Evolutionary conservation across 2,888 invertebrate genomes (phyloP).

Genomic region (Euphydryas editha): DNA sequence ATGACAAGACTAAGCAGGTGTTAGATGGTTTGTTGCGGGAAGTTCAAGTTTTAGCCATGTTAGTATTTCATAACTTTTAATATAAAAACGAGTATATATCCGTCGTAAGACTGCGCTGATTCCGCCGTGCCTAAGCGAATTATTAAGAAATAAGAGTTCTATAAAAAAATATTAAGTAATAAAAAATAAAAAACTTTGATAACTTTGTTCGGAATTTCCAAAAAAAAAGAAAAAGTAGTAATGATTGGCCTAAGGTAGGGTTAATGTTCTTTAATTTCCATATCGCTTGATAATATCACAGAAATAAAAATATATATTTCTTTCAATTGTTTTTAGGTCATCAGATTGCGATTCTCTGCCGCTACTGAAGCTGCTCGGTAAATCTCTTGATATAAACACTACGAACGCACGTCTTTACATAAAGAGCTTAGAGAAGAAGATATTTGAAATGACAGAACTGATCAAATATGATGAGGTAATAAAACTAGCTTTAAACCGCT

Average conservation of each 20-base stretch:
- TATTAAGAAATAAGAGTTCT: too few species aligned
- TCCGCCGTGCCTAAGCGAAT: too few species aligned
- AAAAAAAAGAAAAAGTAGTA: too few species aligned
- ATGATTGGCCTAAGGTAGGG: too few species aligned
- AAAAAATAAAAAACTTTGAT: too few species aligned
- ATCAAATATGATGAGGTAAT: conserved; percentile 81
- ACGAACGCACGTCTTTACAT: conserved; percentile 92
- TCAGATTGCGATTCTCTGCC: conserved; percentile 90
- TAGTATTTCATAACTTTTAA: conserved; percentile 40
- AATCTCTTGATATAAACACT: conserved; percentile 87
- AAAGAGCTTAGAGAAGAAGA: conserved; percentile 90
- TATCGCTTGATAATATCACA: too few species aligned
- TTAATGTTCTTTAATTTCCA: too few species aligned
- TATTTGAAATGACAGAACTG: conserved; percentile 83
- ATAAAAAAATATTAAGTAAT: too few species aligned
- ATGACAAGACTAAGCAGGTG: conserved; percentile 50
- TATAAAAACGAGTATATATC: too few species aligned
- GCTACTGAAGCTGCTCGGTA: conserved; percentile 87
- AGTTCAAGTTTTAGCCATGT: conserved; percentile 66
- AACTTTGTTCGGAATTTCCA: too few species aligned
- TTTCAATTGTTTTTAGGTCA: conserved; percentile 70
- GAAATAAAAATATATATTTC: too few species aligned
- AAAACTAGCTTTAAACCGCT: not conserved
- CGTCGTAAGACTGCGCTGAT: too few species aligned
- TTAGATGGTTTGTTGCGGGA: conserved; percentile 58